Evolutionary conservation across 2,113 vertebrate species (phyloP), one percentile per base, ranked within the genome.

Genomic region (Macquaria australasica): DNA sequence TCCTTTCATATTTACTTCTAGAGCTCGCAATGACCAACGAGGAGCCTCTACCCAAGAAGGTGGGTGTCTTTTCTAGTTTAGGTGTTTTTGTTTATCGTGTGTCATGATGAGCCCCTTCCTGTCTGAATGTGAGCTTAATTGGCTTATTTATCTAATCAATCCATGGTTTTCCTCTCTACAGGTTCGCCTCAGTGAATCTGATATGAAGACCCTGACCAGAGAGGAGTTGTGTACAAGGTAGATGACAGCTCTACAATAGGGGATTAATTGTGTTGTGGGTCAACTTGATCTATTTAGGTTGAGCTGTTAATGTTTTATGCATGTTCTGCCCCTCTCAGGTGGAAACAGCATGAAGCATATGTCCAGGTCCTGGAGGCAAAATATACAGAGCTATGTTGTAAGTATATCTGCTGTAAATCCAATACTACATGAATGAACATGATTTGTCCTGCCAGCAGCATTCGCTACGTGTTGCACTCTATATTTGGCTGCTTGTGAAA

Each of bases 11-110:
- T 85, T 90, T 28, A 7, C 34, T 92, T 88, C 68, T 85, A 98
- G 96, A 94, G 84, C 94, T 96, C 96, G 98, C 95, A 87, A 99
- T 99, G 98, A 99, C 98, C 90, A 99, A 99, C 96, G 98, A 99
- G 95, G 98, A 99, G 95, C 98, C 98, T 95, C 97, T 99, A 56
- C 98, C 97, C 70, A 99, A 99, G 95, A 99, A 99, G 97, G 98
- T 98, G 95, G 94, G 96, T 69, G 45, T 82, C 1, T 48, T 48
- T 72, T 23, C 6, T 6, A 4, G 8, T 18, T 37, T 9, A 25
- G 1, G 1, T 3, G 43, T 43, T 37, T 37, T 45, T 15, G 25
- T 43, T 28, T 8, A 28, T 34, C 25, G 7, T 37, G 20, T 75
- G 41, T 63, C 10, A 31, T 31, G 34, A n/a, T 50, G 39, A 28